These are phyloP conservation scores for Anolis apletophallus DNA, from an alignment of 2,797 vertebrate species.

Conservation along the genomic window DNA sequence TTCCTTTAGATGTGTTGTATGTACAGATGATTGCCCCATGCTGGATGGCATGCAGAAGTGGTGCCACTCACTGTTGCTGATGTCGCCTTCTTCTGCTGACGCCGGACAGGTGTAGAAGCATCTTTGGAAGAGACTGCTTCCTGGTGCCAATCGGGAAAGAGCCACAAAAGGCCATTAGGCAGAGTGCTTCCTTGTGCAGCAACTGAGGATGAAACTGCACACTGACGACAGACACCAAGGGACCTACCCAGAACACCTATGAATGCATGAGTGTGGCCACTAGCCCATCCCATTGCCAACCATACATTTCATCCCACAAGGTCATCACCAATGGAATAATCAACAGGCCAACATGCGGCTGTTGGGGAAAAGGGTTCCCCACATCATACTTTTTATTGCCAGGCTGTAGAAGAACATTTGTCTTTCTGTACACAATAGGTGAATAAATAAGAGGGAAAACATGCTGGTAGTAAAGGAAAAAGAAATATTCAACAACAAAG, in stretches of 20 bases:
- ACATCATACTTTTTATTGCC: not conserved
- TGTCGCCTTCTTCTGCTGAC: conserved; percentile 16
- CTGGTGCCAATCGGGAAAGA: conserved; percentile 19
- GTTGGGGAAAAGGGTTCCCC: not conserved
- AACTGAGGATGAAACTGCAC: not conserved
- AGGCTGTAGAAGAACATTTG: not conserved
- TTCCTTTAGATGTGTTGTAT: not conserved
- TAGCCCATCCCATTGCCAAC: not conserved
- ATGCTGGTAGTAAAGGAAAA: not conserved
- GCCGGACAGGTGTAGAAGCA: not conserved
- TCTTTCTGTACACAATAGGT: too few species aligned
- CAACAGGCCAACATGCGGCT: not conserved
- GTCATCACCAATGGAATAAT: not conserved
- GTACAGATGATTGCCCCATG: not conserved
- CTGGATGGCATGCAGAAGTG: not conserved
- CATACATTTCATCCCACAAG: not conserved
- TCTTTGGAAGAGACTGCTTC: conserved; percentile 25
- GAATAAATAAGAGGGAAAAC: not conserved
- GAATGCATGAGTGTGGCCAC: not conserved
- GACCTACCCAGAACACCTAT: not conserved
- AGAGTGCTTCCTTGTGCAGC: not conserved
- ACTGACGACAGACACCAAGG: not conserved
- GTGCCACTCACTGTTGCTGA: conserved; percentile 27
- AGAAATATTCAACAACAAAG: not conserved
- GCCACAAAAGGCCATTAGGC: conserved; percentile 16